A percentile compares a stretch with the other conserved stretches of the same genome.
Evolutionary conservation across 2,797 vertebrate genomes (phyloP).

Genomic region (Tangara arthus): DNA sequence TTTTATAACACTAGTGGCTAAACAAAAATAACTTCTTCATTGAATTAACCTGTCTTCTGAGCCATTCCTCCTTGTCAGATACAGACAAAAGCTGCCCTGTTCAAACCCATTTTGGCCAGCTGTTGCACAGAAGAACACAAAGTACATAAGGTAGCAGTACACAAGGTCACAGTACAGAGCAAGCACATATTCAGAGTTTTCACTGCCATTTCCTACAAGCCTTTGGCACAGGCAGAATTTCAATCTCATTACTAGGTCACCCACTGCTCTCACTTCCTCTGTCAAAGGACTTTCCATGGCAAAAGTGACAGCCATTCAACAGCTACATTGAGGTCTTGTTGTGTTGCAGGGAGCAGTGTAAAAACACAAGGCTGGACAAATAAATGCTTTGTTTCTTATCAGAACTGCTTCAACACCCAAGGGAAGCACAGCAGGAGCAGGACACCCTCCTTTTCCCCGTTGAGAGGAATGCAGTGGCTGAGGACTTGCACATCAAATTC

Average conservation of each 20-base stretch:
- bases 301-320: neutral
- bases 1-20: neutral
- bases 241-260: neutral
- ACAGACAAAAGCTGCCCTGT: neutral
- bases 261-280: neutral
- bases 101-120: neutral
- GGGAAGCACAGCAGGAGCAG: neutral
- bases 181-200: neutral
- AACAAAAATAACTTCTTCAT: neutral
- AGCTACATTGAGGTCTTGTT: neutral
- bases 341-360: neutral
- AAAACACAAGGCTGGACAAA: neutral
- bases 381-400: conserved; percentile 2
- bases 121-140: neutral
- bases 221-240: neutral
- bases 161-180: neutral
- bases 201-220: neutral
- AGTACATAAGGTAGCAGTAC: neutral
- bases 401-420: neutral
- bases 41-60: neutral
- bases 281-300: neutral
- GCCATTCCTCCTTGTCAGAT: neutral
- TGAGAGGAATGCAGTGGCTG: neutral
- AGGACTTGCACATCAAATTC: neutral
- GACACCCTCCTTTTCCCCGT: neutral